phyloP scores from a whole-genome alignment of 2,888 invertebrate species.

The Tetropium fuscum region DNA sequence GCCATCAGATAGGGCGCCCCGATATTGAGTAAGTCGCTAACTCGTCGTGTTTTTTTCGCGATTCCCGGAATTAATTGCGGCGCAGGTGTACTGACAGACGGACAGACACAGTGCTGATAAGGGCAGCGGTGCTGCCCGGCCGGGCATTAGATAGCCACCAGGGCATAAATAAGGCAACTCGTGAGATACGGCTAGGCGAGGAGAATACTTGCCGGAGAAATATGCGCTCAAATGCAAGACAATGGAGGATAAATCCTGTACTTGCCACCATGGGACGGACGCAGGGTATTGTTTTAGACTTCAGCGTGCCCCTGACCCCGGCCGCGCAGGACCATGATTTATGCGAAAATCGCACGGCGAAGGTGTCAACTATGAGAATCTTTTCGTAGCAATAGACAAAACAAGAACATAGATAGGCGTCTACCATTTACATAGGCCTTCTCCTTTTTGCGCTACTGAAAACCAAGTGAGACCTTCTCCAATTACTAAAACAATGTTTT shows the following conservation, averaged over 20 bases:
- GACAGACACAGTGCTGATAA: conserved; percentile 47
- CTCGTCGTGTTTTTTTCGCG: conserved; percentile 44
- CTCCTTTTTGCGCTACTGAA: too few species aligned
- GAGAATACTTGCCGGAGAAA: conserved; percentile 56
- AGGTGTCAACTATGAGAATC: too few species aligned
- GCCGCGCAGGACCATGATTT: conserved; percentile 9
- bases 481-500: too few species aligned
- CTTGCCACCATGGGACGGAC: conserved; percentile 52
- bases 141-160: conserved; percentile 39
- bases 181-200: conserved; percentile 58
- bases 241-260: conserved; percentile 66
- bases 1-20: conserved; percentile 57
- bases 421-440: too few species aligned
- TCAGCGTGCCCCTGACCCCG: conserved; percentile 29
- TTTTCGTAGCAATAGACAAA: too few species aligned
- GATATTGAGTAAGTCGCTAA: conserved; percentile 49
- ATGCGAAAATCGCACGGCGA: conserved; percentile 6
- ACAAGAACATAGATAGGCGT: too few species aligned
- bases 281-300: conserved; percentile 51
- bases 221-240: conserved; percentile 67
- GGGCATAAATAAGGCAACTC: conserved; percentile 37
- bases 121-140: conserved; percentile 27
- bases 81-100: conserved; percentile 48
- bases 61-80: conserved; percentile 53
- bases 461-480: too few species aligned